Evolutionary conservation across 2,888 invertebrate genomes (phyloP).

Genomic region (Tinea semifulvella): DNA sequence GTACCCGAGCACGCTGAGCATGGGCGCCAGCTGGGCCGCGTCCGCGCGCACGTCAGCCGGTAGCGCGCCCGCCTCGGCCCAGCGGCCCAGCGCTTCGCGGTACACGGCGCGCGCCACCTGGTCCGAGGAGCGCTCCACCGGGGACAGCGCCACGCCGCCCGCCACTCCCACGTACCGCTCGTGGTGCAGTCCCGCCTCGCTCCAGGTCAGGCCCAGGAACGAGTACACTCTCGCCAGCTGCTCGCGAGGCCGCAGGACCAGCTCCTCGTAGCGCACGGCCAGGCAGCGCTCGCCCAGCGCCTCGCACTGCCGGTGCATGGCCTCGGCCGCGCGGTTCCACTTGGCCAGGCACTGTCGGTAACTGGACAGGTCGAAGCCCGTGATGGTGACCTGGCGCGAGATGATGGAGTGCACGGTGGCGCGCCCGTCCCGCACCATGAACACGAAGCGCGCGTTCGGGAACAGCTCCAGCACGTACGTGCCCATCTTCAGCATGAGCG

Average conservation of each 20-base stretch:
- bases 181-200: conserved; percentile 95
- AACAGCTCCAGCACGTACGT: conserved; percentile 92
- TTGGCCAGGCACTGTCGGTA: conserved; percentile 94
- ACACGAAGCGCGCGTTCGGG: conserved; percentile 96
- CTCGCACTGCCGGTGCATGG: conserved; percentile 94
- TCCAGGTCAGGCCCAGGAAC: conserved; percentile 94
- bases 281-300: conserved; percentile 84
- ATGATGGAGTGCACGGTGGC: conserved; percentile 99
- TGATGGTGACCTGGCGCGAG: conserved; percentile 78
- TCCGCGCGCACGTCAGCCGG: conserved; percentile 91
- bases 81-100: conserved; percentile 92
- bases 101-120: conserved; percentile 99
- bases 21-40: conserved; percentile 93
- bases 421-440: conserved; percentile 98
- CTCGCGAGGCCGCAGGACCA: conserved; percentile 91
- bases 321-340: conserved; percentile 95
- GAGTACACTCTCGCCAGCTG: conserved; percentile 88
- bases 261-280: conserved; percentile 94
- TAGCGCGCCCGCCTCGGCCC: conserved; percentile 92
- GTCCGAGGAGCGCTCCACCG: conserved; percentile 96
- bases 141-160: conserved; percentile 93
- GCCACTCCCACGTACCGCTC: conserved; percentile 96
- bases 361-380: conserved; percentile 93
- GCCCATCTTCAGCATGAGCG: conserved; percentile 96
- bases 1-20: conserved; percentile 92